Base-by-base conservation (phyloP, 1,140 invertebrate species). In the Spodoptera frugiperda region DNA sequence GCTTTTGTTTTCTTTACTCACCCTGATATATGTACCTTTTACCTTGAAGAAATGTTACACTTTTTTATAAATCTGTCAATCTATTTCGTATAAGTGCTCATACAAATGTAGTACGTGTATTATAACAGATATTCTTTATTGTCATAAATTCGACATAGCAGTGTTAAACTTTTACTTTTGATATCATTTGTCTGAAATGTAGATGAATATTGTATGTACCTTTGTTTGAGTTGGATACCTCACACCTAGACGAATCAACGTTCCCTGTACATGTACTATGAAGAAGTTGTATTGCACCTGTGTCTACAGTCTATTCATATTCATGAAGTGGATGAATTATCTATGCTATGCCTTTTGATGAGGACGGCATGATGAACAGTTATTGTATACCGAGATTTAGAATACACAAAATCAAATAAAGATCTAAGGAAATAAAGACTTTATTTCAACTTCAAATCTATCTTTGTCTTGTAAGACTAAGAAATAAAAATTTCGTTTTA, bases 301-400 rank as follows among this genome's bases (percentile, higher is more conserved):
- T 75, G 72, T 75, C 72, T 75, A 75, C 72, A 54, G 25, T n/a
- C 19, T 48, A 59, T 73, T 73, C 53, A 59, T 59, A 73, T 73
- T 73, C 57, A 75, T 75, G 72, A 75, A 75, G 51, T n/a, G 59
- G 21, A 75, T 75, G 25, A 65, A 54, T 75, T 75, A 63, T 63
- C 33, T 30, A 25, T 59, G 17, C n/a, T 15, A 48, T 59, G 33
- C 39, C 30, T 73, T 59, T 73, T 19, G 25, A 51, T 75, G 55
- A 73, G 17, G 17, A n/a, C 39, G 57, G 1, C 17, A 39, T 44
- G 33, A 15, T 15, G 17, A 61, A 59, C 14, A 33, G 57, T 61
- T 44, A 17, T 10, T 61, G 6, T 17, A 44, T 44, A 39, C 33
- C 8, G 33, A 39, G 33, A 44, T 44, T 61, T 15, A 9, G 17